Evolutionary conservation across 1,140 invertebrate species (phyloP), one percentile per base, ranked within the genome.

Genomic region (Globodera rostochiensis): DNA sequence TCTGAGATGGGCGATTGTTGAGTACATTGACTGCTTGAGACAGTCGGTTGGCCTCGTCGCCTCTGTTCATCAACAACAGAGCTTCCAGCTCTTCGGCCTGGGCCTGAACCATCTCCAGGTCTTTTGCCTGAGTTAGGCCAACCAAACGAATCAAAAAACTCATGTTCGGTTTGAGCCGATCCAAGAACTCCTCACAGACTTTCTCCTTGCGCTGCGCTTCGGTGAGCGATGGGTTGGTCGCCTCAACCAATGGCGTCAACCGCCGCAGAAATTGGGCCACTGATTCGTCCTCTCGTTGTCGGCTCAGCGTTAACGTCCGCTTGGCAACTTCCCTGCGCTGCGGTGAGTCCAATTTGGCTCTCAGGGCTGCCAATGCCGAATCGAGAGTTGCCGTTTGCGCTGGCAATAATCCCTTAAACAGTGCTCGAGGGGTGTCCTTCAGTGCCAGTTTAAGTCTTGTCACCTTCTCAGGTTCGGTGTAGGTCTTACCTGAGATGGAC

Each of bases 41-140:
- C n/a, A n/a, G n/a, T n/a, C n/a, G n/a, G n/a, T n/a, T n/a, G n/a
- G n/a, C n/a, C n/a, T 53, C 50, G 6, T 53, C 50, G 50, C 50
- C 50, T 13, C 13, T 53, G 50, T 53, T 53, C 50, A 53, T 53
- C 50, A 53, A 0, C 13, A 53, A 0, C 13, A 73, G 46, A 5
- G 71, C 50, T n/a, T 73, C 71, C 6, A 73, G 19, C 21, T 73
- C 71, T n/a, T 73, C 71, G 6, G 71, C 71, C n/a, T 73, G 71
- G 4, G n/a, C 46, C 6, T 21, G 25, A 19, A 73, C 71, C 3
- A 73, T 15, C 4, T 73, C 71, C 50, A 73, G 21, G n/a, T 73
- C 21, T 6, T 73, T 73, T 4, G 71, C 6, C 21, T 73, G 46
- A 13, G 71, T 15, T 6, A 73, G 19, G 15, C 71, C 71, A 6